These are phyloP conservation scores for Tinamus guttatus DNA, from an alignment of 2,113 vertebrate genomes.

Conservation along the genomic window DNA sequence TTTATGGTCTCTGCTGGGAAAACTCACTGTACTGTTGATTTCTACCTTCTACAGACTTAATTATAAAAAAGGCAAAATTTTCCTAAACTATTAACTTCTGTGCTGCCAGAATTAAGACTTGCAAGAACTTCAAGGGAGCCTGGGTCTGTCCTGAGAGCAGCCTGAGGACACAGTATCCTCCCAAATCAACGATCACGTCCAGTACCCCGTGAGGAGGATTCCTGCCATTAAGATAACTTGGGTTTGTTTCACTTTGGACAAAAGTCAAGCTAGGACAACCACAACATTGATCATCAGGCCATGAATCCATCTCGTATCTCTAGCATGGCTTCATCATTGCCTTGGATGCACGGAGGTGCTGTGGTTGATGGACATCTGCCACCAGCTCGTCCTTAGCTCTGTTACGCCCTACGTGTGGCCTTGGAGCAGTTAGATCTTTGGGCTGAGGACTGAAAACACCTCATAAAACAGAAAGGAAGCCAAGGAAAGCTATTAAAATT, in stretches of 20 bases:
- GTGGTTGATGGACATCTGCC: background rate
- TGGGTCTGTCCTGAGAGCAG: background rate
- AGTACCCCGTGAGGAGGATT: constrained; percentile 5
- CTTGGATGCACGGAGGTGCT: background rate
- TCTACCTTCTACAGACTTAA: constrained; percentile 82
- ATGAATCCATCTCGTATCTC: background rate
- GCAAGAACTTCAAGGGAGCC: background rate
- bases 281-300: background rate
- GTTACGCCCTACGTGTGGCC: background rate
- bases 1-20: constrained; percentile 83
- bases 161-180: background rate
- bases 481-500: background rate
- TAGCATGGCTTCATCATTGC: fast-evolving
- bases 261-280: constrained; percentile 23
- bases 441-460: background rate
- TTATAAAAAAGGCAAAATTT: constrained; percentile 77
- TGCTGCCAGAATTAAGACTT: constrained; percentile 65
- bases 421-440: background rate
- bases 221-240: background rate
- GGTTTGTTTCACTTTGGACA: constrained; percentile 56
- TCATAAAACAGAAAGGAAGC: background rate
- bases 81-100: constrained; percentile 78
- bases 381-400: background rate
- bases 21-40: constrained; percentile 82
- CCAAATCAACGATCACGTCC: background rate